Base-by-base conservation (phyloP, 92 coral and sea anemone species). In the Porites evermanni region DNA sequence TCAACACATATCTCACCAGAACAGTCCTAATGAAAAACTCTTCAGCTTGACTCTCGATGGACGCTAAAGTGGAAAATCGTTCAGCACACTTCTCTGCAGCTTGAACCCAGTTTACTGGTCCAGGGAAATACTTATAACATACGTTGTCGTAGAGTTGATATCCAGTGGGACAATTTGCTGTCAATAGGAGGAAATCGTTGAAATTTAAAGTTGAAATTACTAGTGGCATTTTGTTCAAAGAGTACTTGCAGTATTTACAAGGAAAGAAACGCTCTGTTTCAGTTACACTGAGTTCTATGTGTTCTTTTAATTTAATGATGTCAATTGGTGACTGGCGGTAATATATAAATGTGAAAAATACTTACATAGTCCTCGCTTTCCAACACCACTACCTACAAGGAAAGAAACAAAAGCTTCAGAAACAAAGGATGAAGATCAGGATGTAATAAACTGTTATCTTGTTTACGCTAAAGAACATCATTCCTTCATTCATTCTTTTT, bases 331-430 rank as follows among this genome's bases (percentile, higher is more conserved):
- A 38, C 47, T 4, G 0, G 47, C 47, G 47, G 47, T 38, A 38
- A 20, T n/a, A 52, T 21, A n/a, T 52, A 2, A 24, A 47, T 3
- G 16, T 60, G 24, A 19, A 29, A 12, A 38, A 29, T 18, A 79
- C 95, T 83, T 86, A 97, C 99, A 86, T 64, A 92, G 91, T 10
- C 99, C 98, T 14, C 84, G 79, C 87, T 90, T 97, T 60, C 98
- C 99, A 63, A 94, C 96, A 17, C 98, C 99, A 65, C 98, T 97
- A 2, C 99, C 99, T 97, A 79, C 16, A 82, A 54, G 19, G 63
- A 38, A 70, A 78, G 47, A 67, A 75, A 56, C 52, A 73, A 2
- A 52, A 6, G 29, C 16, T 67, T 21, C 47, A 3, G 47, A 0
- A 38, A 38, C 47, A 38, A 38, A 38, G 47, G 47, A 38, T 38